A percentile compares a stretch with the other conserved stretches of the same genome.
phyloP scores from a whole-genome alignment of 2,797 vertebrate genomes.

The Eurystomus glaucurus region DNA sequence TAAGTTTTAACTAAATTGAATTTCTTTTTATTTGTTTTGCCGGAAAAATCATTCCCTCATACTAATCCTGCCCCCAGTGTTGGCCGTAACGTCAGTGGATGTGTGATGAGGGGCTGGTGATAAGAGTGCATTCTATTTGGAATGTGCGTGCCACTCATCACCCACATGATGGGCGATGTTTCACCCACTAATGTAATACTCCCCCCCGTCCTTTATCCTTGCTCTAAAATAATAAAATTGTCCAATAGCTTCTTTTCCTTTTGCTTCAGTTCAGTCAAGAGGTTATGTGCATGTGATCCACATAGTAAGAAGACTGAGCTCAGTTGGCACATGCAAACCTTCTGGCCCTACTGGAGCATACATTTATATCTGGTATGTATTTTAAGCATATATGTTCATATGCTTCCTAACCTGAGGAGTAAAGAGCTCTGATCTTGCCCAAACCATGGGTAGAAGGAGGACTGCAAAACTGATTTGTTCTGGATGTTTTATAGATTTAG shows the following conservation, averaged over 20 bases:
- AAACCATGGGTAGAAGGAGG: not conserved
- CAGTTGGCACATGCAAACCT: not conserved
- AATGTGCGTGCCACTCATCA: accelerated
- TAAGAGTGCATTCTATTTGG: not conserved
- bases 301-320: not conserved
- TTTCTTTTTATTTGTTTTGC: not conserved
- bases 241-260: not conserved
- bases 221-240: not conserved
- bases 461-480: not conserved
- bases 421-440: not conserved
- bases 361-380: not conserved
- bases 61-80: not conserved
- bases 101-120: not conserved
- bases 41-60: not conserved
- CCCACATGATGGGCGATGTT: not conserved
- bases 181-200: not conserved
- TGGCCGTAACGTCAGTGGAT: not conserved
- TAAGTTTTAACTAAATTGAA: not conserved
- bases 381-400: not conserved
- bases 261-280: not conserved
- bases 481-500: not conserved
- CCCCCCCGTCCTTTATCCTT: not conserved
- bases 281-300: not conserved
- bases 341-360: not conserved
- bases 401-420: not conserved